Conservation (phyloP, 1,140 invertebrate species). For the Trigoniulus corallinus region DNA sequence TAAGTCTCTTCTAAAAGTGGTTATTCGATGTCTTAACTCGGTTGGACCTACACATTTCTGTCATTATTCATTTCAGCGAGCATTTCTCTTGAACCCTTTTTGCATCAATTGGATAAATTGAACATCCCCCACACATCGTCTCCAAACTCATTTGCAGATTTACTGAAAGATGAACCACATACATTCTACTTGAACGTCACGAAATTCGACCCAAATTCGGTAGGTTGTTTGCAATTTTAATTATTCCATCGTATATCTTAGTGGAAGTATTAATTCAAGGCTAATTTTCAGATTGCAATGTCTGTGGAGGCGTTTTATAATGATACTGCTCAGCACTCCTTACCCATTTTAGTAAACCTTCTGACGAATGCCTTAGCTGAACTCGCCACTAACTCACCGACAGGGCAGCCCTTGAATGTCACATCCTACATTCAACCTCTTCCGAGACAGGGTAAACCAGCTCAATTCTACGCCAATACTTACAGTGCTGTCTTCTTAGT, state of each 20-base stretch:
- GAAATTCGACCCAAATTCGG: background rate
- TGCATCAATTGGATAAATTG: background rate
- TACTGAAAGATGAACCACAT: background rate
- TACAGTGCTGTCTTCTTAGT: slow-evolving; percentile 52
- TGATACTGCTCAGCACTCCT: slow-evolving; percentile 55
- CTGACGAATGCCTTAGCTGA: slow-evolving; percentile 49
- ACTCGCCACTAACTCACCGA: slow-evolving; percentile 11
- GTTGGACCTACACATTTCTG: background rate
- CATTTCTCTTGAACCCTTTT: slow-evolving; percentile 4
- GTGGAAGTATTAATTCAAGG: background rate
- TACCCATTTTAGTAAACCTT: slow-evolving; percentile 56
- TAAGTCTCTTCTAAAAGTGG: too few relatives aligned
- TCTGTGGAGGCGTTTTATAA: slow-evolving; percentile 50
- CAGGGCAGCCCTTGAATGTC: slow-evolving; percentile 10
- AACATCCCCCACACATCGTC: background rate
- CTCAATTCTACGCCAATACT: slow-evolving; percentile 49
- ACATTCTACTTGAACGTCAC: background rate
- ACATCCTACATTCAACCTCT: slow-evolving; percentile 37
- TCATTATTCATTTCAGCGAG: slow-evolving; percentile 2
- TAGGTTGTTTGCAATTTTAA: background rate
- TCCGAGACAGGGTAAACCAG: slow-evolving; percentile 44
- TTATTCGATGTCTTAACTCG: background rate
- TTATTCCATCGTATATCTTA: background rate
- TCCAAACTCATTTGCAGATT: background rate
- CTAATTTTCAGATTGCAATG: slow-evolving; percentile 29